phyloP scores from a whole-genome alignment of 2,113 vertebrate genomes.

The Heterotilapia buettikoferi region DNA sequence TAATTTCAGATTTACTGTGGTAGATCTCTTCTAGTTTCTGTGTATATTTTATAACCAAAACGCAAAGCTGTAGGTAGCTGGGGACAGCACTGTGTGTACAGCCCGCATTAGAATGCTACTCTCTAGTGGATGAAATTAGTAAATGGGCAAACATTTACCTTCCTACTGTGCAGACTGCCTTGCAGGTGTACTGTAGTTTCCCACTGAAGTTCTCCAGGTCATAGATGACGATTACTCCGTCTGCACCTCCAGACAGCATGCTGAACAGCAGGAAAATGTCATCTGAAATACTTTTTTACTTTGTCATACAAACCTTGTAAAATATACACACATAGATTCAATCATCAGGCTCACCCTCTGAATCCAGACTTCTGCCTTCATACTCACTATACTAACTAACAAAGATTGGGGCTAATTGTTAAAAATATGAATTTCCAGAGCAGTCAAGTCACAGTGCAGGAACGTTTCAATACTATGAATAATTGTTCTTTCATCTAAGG shows the following conservation, averaged over 20 bases:
- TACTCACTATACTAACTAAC: neutral
- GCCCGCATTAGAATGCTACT: constrained; percentile 1
- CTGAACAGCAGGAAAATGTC: constrained; percentile 61
- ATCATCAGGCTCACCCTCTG: neutral
- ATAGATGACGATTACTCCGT: constrained; percentile 90
- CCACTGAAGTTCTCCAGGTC: constrained; percentile 89
- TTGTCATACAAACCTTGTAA: neutral
- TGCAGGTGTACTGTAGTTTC: constrained; percentile 86
- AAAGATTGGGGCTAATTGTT: neutral
- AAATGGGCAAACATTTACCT: constrained; percentile 68
- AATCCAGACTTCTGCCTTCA: neutral
- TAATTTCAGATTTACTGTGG: neutral
- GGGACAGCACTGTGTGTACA: neutral
- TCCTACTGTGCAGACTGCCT: constrained; percentile 85
- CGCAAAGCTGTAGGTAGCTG: neutral
- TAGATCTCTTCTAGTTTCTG: neutral
- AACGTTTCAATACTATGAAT: neutral
- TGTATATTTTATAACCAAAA: neutral
- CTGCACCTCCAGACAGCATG: constrained; percentile 93
- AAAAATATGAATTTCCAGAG: neutral
- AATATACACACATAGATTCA: neutral
- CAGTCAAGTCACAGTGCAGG: neutral
- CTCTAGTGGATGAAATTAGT: constrained; percentile 41
- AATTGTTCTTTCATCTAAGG: neutral
- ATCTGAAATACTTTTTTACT: neutral